These are phyloP conservation scores for Hypolimnas misippus DNA, from an alignment of 2,888 invertebrate species.

Conservation along the genomic window DNA sequence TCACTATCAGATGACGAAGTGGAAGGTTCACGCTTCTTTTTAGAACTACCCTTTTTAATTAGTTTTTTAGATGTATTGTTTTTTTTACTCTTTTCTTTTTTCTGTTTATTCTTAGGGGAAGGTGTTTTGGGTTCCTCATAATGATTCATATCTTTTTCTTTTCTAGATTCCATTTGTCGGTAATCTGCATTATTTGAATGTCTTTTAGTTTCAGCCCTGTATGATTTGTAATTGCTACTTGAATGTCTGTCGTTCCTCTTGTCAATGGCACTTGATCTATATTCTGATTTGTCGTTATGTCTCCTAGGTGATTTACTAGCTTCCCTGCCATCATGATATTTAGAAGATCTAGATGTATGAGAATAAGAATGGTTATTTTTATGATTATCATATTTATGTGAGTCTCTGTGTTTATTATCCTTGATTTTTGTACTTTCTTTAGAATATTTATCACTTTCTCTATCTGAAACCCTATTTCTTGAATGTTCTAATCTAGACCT, in stretches of 20 bases:
- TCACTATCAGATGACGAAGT: conserved; percentile 63
- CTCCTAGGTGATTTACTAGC: conserved; percentile 37
- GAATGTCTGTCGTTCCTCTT: conserved; percentile 23
- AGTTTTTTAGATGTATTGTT: conserved; percentile 42
- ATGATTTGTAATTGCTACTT: conserved; percentile 30
- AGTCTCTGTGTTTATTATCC: conserved; percentile 38
- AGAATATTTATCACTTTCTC: conserved; percentile 21
- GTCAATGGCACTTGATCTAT: neutral
- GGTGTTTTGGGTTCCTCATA: conserved; percentile 44
- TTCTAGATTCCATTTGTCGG: conserved; percentile 31
- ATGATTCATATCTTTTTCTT: conserved; percentile 32
- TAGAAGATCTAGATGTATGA: conserved; percentile 37
- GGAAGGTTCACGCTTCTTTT: conserved; percentile 61
- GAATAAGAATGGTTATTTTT: conserved; percentile 22
- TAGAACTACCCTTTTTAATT: conserved; percentile 38
- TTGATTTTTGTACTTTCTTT: conserved; percentile 26
- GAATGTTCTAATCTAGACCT: conserved; percentile 38
- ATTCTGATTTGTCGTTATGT: conserved; percentile 22
- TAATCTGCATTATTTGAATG: conserved; percentile 24
- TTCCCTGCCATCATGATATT: conserved; percentile 41
- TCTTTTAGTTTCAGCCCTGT: conserved; percentile 24
- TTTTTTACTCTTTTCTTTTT: conserved; percentile 43
- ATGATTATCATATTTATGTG: conserved; percentile 32
- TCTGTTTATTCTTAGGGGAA: conserved; percentile 44
- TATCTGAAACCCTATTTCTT: conserved; percentile 28